A percentile compares a stretch with the other conserved stretches of the same genome.
Conservation (phyloP, 2,113 vertebrate genomes). For the Toxotes jaculatrix region DNA sequence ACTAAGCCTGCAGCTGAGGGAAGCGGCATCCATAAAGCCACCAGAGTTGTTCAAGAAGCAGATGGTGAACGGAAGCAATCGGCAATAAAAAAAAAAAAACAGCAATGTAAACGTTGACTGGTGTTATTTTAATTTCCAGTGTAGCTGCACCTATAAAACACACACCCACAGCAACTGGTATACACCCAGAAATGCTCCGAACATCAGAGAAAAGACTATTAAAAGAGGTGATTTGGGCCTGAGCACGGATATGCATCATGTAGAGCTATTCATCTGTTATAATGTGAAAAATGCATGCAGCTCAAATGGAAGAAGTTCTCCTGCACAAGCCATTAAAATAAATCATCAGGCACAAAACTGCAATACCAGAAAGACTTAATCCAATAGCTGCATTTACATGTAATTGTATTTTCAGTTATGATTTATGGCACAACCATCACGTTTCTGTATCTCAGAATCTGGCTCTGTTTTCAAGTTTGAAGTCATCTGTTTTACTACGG, state of each 20-base stretch:
- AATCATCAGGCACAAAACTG: conserved; percentile 8
- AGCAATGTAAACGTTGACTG: conserved; percentile 15
- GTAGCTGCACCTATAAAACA: neutral
- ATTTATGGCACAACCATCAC: conserved; percentile 2
- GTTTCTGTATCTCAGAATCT: conserved; percentile 11
- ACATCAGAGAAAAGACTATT: neutral
- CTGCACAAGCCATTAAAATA: conserved; percentile 9
- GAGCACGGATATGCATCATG: neutral
- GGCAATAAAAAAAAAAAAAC: conserved; percentile 29
- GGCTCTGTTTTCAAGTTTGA: conserved; percentile 11
- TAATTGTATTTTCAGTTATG: conserved; percentile 1
- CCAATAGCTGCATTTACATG: neutral
- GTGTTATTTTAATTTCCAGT: conserved; percentile 10
- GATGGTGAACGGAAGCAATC: conserved; percentile 27
- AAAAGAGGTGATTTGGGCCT: neutral
- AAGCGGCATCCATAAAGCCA: conserved; percentile 12
- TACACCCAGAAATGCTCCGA: neutral
- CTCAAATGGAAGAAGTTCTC: neutral
- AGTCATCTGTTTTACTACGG: neutral
- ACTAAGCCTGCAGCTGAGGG: conserved; percentile 23
- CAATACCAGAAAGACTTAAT: conserved; percentile 17
- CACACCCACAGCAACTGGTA: neutral
- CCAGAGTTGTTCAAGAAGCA: conserved; percentile 6
- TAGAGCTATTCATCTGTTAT: conserved; percentile 3
- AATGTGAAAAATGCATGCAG: neutral